Percentiles rank a stretch among this genome's conserved stretches.
phyloP scores from a whole-genome alignment of 2,888 invertebrate species.

The Carterocephalus palaemon region DNA sequence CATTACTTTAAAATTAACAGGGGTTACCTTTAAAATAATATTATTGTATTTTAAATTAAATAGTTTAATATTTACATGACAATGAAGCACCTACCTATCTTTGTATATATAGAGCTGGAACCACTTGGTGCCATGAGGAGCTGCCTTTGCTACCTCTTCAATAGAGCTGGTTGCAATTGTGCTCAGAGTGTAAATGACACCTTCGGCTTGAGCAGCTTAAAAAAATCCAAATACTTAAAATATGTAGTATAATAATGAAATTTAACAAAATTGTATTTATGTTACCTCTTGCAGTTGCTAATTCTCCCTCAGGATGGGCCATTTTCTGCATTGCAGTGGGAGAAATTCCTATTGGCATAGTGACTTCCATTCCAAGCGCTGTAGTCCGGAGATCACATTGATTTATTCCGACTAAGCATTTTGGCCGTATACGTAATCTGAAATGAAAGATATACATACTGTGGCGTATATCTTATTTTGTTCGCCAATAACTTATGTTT shows the following conservation, averaged over 20 bases:
- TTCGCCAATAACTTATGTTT: no score
- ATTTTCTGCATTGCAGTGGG: conserved; percentile 93
- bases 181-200: conserved; percentile 89
- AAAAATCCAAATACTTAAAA: conserved; percentile 4
- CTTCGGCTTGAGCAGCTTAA: conserved; percentile 86
- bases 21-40: background rate
- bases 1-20: background rate
- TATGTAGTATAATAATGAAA: no score
- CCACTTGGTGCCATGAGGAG: conserved; percentile 89
- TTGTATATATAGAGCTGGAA: conserved; percentile 95
- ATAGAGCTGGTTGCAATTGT: conserved; percentile 92
- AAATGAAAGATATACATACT: conserved; percentile 18
- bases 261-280: background rate
- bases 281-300: conserved; percentile 85
- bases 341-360: conserved; percentile 87
- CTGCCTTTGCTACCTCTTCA: conserved; percentile 89
- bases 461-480: background rate
- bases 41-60: background rate
- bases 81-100: conserved; percentile 78
- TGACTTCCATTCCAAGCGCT: conserved; percentile 80
- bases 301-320: conserved; percentile 92
- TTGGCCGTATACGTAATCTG: conserved; percentile 86
- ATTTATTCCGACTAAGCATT: conserved; percentile 85
- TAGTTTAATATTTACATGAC: background rate
- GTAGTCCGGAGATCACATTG: conserved; percentile 77